Evolutionary conservation across 1,140 invertebrate genomes (phyloP).

Genomic region (Plectrocnemia conspersa): DNA sequence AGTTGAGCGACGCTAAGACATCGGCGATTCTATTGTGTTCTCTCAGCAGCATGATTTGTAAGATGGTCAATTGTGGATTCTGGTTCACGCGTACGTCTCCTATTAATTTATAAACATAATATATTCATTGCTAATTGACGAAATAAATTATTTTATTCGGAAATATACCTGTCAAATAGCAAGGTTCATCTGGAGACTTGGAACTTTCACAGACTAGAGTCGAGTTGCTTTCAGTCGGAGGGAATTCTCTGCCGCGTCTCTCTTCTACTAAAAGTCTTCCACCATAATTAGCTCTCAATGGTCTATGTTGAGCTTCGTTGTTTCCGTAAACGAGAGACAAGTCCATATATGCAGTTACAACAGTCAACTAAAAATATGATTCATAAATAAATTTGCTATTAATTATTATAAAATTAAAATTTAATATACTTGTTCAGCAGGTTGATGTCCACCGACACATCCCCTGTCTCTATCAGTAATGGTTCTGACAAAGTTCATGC

Average conservation of each 20-base stretch:
- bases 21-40: constrained; percentile 88
- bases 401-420: constrained; percentile 1
- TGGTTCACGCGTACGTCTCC: constrained; percentile 87
- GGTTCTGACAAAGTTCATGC: constrained; percentile 82
- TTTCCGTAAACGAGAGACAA: constrained; percentile 82
- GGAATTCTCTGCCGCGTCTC: constrained; percentile 61
- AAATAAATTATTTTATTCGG: constrained; percentile 4
- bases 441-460: constrained; percentile 56
- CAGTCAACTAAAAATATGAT: constrained; percentile 58
- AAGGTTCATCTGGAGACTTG: constrained; percentile 56
- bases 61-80: constrained; percentile 70
- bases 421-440: constrained; percentile 72
- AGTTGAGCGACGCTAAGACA: constrained; percentile 68
- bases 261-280: constrained; percentile 61
- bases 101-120: constrained; percentile 36
- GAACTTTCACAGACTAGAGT: constrained; percentile 59
- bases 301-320: constrained; percentile 56
- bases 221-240: constrained; percentile 63
- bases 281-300: constrained; percentile 59
- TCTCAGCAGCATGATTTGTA: constrained; percentile 80
- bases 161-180: constrained; percentile 61
- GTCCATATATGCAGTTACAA: constrained; percentile 81
- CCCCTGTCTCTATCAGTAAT: constrained; percentile 64
- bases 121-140: no score
- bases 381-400: neutral